A percentile compares a stretch with the other conserved stretches of the same genome.
These are phyloP conservation scores for Phoxinus phoxinus DNA, from an alignment of 2,113 vertebrate species.

Conservation along the genomic window DNA sequence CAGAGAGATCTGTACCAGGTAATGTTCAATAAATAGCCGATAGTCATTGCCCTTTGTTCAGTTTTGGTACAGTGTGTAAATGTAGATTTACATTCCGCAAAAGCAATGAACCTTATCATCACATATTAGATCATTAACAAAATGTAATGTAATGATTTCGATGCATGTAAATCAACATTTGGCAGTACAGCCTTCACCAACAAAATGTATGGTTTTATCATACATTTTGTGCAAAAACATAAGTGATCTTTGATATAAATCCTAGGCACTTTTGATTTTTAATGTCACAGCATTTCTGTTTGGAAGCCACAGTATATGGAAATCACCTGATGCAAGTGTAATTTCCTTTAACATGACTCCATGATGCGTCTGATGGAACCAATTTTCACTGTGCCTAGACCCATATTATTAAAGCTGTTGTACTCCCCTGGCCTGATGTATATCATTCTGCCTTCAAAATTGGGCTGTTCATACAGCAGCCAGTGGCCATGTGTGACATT, in stretches of 20 bases:
- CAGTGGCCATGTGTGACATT: slow-evolving; percentile 40
- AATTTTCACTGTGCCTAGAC: slow-evolving; percentile 55
- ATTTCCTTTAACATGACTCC: slow-evolving; percentile 27
- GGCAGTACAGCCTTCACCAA: background rate
- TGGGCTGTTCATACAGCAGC: slow-evolving; percentile 29
- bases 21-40: no score
- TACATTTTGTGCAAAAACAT: background rate
- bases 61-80: no score
- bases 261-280: background rate
- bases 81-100: background rate
- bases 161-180: background rate
- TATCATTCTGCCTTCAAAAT: slow-evolving; percentile 38
- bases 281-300: background rate
- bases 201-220: background rate
- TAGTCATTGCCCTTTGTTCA: no score
- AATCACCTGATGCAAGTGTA: background rate
- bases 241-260: background rate
- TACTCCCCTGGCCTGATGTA: slow-evolving; percentile 40
- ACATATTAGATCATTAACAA: background rate
- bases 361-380: slow-evolving; percentile 30
- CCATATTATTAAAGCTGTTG: slow-evolving; percentile 29
- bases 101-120: background rate
- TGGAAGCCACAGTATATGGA: background rate
- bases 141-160: background rate
- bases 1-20: background rate